Conservation (phyloP, 2,888 invertebrate species). For the Clostera curtula region DNA sequence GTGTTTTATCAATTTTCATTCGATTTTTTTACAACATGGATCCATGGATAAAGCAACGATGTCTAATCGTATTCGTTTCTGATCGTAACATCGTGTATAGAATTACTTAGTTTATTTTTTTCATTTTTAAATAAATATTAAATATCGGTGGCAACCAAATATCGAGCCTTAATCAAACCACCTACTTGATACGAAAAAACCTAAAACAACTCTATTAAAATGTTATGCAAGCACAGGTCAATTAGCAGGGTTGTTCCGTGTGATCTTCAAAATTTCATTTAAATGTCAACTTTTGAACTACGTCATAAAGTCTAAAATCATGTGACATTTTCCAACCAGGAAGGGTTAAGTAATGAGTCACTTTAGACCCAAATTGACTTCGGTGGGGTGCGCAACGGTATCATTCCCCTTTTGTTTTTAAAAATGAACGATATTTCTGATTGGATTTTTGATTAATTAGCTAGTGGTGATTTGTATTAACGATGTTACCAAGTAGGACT, state of each 20-base stretch:
- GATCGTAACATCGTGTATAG: too few relatives aligned
- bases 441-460: slow-evolving; percentile 47
- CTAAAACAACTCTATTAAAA: slow-evolving; percentile 32
- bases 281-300: slow-evolving; percentile 6
- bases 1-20: too few relatives aligned
- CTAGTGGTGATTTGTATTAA: slow-evolving; percentile 23
- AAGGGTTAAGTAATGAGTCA: slow-evolving; percentile 36
- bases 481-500: not conserved
- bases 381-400: slow-evolving; percentile 20
- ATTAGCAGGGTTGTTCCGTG: slow-evolving; percentile 12
- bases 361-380: slow-evolving; percentile 37
- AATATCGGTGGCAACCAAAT: too few relatives aligned
- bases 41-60: too few relatives aligned
- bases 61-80: too few relatives aligned
- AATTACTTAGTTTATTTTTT: too few relatives aligned
- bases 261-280: slow-evolving; percentile 3
- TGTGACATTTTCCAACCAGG: slow-evolving; percentile 8
- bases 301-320: slow-evolving; percentile 8
- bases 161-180: slow-evolving; percentile 23
- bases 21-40: too few relatives aligned
- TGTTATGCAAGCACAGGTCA: slow-evolving; percentile 26
- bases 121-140: too few relatives aligned
- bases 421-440: slow-evolving; percentile 45
- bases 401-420: slow-evolving; percentile 33
- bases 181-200: slow-evolving; percentile 22